These are phyloP conservation scores for Hemibagrus wyckioides DNA, from an alignment of 2,113 vertebrate species.

Conservation along the genomic window DNA sequence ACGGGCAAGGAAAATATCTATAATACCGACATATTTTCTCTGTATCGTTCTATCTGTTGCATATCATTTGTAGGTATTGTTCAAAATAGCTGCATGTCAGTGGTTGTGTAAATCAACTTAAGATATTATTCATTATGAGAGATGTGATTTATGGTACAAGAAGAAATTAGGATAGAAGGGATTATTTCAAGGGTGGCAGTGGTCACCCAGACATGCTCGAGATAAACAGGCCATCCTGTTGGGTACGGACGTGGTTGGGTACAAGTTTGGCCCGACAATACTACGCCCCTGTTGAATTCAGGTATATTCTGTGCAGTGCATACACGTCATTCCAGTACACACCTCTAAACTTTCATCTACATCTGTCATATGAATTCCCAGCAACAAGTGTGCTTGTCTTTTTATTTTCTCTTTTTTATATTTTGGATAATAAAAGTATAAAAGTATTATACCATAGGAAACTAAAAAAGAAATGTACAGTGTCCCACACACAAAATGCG, in stretches of 20 bases:
- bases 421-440: background rate
- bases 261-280: background rate
- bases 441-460: background rate
- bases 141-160: background rate
- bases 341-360: background rate
- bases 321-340: too few relatives aligned
- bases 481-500: background rate
- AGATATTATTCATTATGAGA: background rate
- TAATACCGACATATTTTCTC: background rate
- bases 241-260: too few relatives aligned
- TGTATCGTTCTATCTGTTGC: too few relatives aligned
- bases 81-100: background rate
- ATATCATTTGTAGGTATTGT: background rate
- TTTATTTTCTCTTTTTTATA: background rate
- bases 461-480: background rate
- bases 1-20: background rate
- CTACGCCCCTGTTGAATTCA: background rate
- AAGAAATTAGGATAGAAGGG: background rate
- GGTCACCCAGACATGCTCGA: background rate
- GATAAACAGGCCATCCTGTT: background rate
- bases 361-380: background rate
- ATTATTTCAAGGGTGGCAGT: background rate
- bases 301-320: background rate
- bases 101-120: background rate
- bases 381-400: background rate